Conservation (phyloP, 1,140 invertebrate species). For the Platyscapa corneri region DNA sequence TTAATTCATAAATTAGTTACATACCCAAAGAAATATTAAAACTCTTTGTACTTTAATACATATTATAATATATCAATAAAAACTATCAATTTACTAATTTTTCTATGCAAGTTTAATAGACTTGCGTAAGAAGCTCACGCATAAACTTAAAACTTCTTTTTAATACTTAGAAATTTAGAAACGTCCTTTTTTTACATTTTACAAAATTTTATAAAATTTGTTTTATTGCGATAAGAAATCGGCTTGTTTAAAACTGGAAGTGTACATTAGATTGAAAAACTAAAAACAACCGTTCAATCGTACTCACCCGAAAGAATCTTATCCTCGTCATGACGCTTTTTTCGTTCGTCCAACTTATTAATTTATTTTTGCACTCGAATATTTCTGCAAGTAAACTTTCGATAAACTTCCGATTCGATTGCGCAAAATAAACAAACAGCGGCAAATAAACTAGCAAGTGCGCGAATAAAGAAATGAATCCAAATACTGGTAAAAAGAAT, state of each 20-base stretch:
- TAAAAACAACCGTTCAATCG: neutral
- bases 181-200: too few species aligned
- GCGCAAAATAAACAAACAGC: neutral
- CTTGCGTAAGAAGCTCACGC: too few species aligned
- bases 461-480: neutral
- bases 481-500: neutral
- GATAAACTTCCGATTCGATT: neutral
- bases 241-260: too few species aligned
- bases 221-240: too few species aligned
- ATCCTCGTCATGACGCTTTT: slow-evolving; percentile 53
- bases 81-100: too few species aligned
- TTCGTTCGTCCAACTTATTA: slow-evolving; percentile 1
- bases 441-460: neutral
- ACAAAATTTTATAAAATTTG: too few species aligned
- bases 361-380: neutral
- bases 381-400: slow-evolving; percentile 2
- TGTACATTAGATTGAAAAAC: neutral
- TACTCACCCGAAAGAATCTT: slow-evolving; percentile 53
- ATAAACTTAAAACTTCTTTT: neutral
- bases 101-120: too few species aligned
- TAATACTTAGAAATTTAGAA: neutral
- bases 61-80: too few species aligned
- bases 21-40: too few species aligned
- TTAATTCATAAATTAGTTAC: too few species aligned
- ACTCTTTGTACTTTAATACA: too few species aligned